phyloP scores from a whole-genome alignment of 92 coral and sea anemone species.

The Nematostella vectensis region DNA sequence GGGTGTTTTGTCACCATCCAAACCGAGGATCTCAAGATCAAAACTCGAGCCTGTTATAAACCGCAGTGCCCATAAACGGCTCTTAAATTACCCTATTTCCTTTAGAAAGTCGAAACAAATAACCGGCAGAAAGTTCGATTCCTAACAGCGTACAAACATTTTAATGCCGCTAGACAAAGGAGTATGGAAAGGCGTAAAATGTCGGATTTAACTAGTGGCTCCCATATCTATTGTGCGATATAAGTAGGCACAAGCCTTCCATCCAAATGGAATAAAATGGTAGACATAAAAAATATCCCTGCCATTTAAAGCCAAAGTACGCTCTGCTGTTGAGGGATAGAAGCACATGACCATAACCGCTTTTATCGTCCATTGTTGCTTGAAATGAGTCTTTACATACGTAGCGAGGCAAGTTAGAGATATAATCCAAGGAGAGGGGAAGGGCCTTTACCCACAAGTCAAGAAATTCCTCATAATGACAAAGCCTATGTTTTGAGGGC shows the following conservation, averaged over 20 bases:
- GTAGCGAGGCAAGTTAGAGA: conserved; percentile 38
- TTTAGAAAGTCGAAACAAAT: conserved; percentile 16
- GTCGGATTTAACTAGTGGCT: conserved; percentile 22
- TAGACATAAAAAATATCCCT: conserved; percentile 13
- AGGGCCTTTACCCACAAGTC: conserved; percentile 39
- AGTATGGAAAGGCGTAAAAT: too few relatives aligned
- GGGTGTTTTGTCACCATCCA: conserved; percentile 31
- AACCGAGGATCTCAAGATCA: conserved; percentile 13
- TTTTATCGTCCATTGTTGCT: conserved; percentile 29
- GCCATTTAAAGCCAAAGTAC: conserved; percentile 16
- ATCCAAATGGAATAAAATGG: conserved; percentile 16
- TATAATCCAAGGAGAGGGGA: conserved; percentile 31
- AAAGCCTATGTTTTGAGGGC: conserved; percentile 36
- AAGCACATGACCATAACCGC: conserved; percentile 26
- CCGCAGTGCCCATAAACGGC: conserved; percentile 27
- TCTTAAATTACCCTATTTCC: conserved; percentile 15
- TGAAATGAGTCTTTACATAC: conserved; percentile 19
- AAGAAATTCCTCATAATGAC: conserved; percentile 28
- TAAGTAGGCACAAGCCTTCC: conserved; percentile 26
- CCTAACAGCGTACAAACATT: conserved; percentile 18
- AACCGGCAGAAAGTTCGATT: conserved; percentile 18
- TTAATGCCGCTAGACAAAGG: too few relatives aligned
- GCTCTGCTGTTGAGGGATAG: conserved; percentile 5
- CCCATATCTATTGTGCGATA: conserved; percentile 23
- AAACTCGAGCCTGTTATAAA: conserved; percentile 19